Evolutionary conservation across 2,888 invertebrate species (phyloP), one percentile per base, ranked within the genome.

Genomic region (Cephalotes varians): DNA sequence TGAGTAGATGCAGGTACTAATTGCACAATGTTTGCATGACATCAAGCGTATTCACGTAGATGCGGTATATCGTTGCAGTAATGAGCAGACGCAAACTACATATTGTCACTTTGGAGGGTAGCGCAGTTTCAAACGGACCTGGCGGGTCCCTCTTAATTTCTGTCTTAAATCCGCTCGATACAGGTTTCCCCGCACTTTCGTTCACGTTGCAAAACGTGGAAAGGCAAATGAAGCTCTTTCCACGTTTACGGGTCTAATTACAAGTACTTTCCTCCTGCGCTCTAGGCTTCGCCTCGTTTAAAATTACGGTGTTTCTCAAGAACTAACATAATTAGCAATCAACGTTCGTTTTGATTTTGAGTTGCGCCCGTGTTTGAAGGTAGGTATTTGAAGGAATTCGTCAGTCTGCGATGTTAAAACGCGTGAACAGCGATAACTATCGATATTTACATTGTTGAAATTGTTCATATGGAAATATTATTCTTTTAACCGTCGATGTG

Each of bases 181-280:
- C 69, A 79, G 44, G 44, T 79, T 79, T 69, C 44, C 44, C 44
- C 34, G 25, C 69, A 44, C 31, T 77, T 47, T 49, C 37, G 51
- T 28, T 28, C 60, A 56, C 51, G 37, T 44, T 74, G 51, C 64
- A 71, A 82, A 86, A 89, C 84, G 79, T n/a, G n/a, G n/a, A 85
- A 80, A 82, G 81, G 90, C 84, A 86, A 87, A 88, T 85, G 88
- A 90, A 88, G 85, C 85, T 81, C 84, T 84, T 88, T 86, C 85
- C 84, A 80, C 85, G 81, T 84, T 84, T 77, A 71, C 82, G 81
- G 31, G 77, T 84, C 90, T 85, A 90, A 89, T 89, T 89, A 89
- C 83, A 74, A 40, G 60, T 74, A 64, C 76, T 60, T 67, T 49
- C 69, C 64, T 51, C 51, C 7, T 21, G 71, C 64, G 34, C 12